phyloP scores from a whole-genome alignment of 1,140 invertebrate species.

The Drosophila busckii region DNA sequence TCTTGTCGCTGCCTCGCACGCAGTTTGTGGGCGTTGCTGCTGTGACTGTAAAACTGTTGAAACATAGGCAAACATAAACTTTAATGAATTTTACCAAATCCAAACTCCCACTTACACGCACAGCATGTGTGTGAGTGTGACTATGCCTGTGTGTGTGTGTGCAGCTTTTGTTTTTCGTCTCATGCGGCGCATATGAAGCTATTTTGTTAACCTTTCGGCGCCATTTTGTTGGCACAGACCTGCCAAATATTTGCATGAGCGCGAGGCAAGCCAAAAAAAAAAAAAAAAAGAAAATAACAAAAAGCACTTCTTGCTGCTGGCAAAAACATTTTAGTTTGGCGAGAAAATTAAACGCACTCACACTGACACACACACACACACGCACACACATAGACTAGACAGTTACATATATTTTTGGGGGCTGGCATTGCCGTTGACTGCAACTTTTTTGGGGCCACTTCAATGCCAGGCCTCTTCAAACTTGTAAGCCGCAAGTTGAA shows the following conservation, averaged over 20 bases:
- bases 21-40: constrained; percentile 3
- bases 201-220: constrained; percentile 73
- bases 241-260: constrained; percentile 69
- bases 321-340: constrained; percentile 71
- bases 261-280: no score
- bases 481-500: constrained; percentile 51
- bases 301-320: constrained; percentile 30
- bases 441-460: constrained; percentile 49
- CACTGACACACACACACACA: constrained; percentile 6
- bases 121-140: constrained; percentile 4
- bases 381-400: constrained; percentile 31
- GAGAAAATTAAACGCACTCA: constrained; percentile 69
- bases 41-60: constrained; percentile 46
- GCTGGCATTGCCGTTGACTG: constrained; percentile 40
- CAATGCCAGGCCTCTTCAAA: constrained; percentile 56
- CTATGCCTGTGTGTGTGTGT: constrained; percentile 7
- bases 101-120: constrained; percentile 39
- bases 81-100: constrained; percentile 74
- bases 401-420: constrained; percentile 68
- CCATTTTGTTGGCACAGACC: constrained; percentile 58
- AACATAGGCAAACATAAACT: constrained; percentile 70
- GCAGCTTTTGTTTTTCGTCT: constrained; percentile 32
- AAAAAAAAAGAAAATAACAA: no score
- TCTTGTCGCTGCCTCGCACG: background rate
- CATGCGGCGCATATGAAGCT: constrained; percentile 54